phyloP scores from a whole-genome alignment of 2,888 invertebrate species.

The Mechanitis messenoides region DNA sequence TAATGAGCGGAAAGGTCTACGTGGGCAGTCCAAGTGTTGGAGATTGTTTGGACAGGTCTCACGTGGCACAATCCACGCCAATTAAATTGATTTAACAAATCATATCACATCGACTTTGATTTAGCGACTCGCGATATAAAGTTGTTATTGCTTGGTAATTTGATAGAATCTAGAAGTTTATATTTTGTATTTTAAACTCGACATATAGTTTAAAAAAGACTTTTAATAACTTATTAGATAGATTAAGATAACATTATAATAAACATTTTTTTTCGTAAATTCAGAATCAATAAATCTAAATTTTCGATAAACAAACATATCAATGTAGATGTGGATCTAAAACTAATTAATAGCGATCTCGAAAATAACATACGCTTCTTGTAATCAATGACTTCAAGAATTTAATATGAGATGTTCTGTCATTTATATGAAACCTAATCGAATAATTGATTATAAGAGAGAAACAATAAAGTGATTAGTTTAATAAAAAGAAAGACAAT shows the following conservation, averaged over 20 bases:
- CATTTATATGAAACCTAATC: conserved; percentile 70
- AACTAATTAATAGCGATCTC: conserved; percentile 1
- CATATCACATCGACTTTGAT: conserved; percentile 17
- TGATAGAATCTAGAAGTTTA: neutral
- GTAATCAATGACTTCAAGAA: conserved; percentile 60
- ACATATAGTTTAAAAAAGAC: too few species aligned
- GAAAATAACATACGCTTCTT: conserved; percentile 17
- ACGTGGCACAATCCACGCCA: conserved; percentile 29
- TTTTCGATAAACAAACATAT: too few species aligned
- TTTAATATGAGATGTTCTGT: conserved; percentile 58
- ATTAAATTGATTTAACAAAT: conserved; percentile 42
- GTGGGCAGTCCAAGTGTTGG: conserved; percentile 53
- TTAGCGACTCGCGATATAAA: conserved; percentile 22
- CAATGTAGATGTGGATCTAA: neutral
- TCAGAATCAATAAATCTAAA: too few species aligned
- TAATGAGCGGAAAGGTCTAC: conserved; percentile 71
- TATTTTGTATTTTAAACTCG: too few species aligned
- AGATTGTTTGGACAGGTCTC: conserved; percentile 30
- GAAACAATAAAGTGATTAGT: conserved; percentile 76
- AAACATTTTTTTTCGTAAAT: too few species aligned
- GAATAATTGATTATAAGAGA: conserved; percentile 74
- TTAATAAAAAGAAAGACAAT: conserved; percentile 74
- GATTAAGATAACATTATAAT: too few species aligned
- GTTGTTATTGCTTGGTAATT: conserved; percentile 12
- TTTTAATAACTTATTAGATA: too few species aligned